Base-by-base conservation (phyloP, 2,113 vertebrate species). In the Sialia sialis region DNA sequence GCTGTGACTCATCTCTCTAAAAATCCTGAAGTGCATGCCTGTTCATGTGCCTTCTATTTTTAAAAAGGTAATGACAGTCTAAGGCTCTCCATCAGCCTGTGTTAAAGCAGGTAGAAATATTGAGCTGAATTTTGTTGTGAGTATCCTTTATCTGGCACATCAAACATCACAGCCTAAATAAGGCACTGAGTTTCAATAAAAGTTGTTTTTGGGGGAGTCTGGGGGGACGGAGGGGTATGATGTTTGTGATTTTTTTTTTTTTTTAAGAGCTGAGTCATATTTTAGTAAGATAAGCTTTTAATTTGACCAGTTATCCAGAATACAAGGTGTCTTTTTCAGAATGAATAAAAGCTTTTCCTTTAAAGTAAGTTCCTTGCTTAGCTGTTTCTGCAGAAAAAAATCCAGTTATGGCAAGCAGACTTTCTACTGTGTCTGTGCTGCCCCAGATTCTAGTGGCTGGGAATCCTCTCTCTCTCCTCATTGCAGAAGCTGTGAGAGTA, bases 1-100 rank as follows among this genome's bases (percentile, higher is more conserved):
- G 17, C 73, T 43, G 49, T 94, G 94, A 93, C 56, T 95, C 79
- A 84, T 90, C 81, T 79, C 20, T 92, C 48, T 83, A 59, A 87
- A 84, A 95, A 95, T 30, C 10, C 27, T 30, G n/a, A 95, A 58
- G 32, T 94, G 90, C 69, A 44, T 77, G 75, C 82, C 79, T 94
- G 32, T 95, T 96, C 89, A 68, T 67, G 63, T 93, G 52, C 58
- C 39, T 94, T 46, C 49, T 77, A 44, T 93, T 96, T 94, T 94
- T 72, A 68, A 80, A 95, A 94, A 87, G 59, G 7, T 84, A 85
- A 82, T 22, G 12, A 48, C 38, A 74, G 63, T 87, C n/a, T 60
- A 62, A 91, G 72, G 60, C 41, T 62, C 55, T 94, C 49, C 22
- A 80, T 89, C 29, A 75, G 26, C 34, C 51, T 58, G 6, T 77